Evolutionary conservation across 2,113 vertebrate species (phyloP).

Genomic region (Sterna hirundo): DNA sequence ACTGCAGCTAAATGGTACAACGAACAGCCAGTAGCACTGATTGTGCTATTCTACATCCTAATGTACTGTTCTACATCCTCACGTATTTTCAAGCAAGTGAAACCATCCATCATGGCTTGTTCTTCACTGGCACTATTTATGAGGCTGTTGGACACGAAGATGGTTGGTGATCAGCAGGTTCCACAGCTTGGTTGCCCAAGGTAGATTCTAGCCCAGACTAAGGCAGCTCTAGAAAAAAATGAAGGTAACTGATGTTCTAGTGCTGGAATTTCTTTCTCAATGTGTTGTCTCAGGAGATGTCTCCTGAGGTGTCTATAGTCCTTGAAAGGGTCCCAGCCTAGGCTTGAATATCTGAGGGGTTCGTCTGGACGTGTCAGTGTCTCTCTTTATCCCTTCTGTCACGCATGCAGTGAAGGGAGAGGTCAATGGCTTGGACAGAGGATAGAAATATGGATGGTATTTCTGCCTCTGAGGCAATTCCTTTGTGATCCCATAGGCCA

Average conservation of each 20-base stretch:
- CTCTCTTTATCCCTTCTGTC: neutral
- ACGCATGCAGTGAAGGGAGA: neutral
- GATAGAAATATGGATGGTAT: conserved; percentile 25
- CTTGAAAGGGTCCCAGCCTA: neutral
- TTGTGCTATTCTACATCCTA: neutral
- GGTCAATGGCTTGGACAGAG: neutral
- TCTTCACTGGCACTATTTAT: neutral
- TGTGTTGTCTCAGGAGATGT: neutral
- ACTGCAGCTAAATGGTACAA: neutral
- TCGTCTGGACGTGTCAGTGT: neutral
- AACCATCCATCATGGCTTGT: neutral
- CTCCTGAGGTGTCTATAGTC: neutral
- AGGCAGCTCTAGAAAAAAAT: neutral
- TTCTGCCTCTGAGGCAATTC: conserved; percentile 45
- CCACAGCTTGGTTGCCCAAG: neutral
- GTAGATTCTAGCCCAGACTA: neutral
- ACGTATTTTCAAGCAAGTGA: neutral
- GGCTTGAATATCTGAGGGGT: neutral
- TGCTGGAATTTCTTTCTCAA: neutral
- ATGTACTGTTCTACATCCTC: neutral
- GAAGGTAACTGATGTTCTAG: neutral
- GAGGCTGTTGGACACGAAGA: neutral
- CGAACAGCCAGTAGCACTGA: neutral
- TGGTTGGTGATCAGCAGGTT: neutral
- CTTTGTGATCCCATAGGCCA: neutral